Percentiles rank a stretch among this genome's conserved stretches.
Conservation (phyloP, 2,888 invertebrate genomes). For the Drosophila rubida region DNA sequence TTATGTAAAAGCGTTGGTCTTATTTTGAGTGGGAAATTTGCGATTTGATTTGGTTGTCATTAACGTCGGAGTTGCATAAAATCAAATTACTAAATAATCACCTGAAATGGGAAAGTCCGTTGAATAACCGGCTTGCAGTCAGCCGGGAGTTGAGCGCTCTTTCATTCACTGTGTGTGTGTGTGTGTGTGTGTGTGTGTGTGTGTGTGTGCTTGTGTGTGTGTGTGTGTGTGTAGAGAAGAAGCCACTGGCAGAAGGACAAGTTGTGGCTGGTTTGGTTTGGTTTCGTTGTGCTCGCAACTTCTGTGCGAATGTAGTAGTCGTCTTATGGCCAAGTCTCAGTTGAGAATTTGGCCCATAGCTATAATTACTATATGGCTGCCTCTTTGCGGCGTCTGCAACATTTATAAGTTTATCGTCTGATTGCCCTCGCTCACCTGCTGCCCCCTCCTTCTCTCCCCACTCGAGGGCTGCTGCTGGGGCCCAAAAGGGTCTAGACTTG, state of each 20-base stretch:
- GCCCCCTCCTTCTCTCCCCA: not conserved
- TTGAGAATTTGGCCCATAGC: slow-evolving; percentile 66
- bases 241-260: slow-evolving; percentile 17
- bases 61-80: slow-evolving; percentile 34
- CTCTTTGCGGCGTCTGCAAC: slow-evolving; percentile 76
- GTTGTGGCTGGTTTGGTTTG: slow-evolving; percentile 17
- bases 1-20: not conserved
- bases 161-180: too few relatives aligned
- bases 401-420: slow-evolving; percentile 79
- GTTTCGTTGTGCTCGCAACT: slow-evolving; percentile 6
- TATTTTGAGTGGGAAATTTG: slow-evolving; percentile 6
- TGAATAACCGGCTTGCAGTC: slow-evolving; percentile 49
- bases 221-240: slow-evolving; percentile 3
- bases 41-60: slow-evolving; percentile 36
- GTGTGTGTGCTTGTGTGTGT: too few relatives aligned
- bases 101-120: slow-evolving; percentile 40
- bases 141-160: slow-evolving; percentile 23
- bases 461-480: slow-evolving; percentile 16
- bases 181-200: too few relatives aligned
- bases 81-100: slow-evolving; percentile 52
- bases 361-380: slow-evolving; percentile 80
- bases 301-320: slow-evolving; percentile 24
- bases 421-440: slow-evolving; percentile 60
- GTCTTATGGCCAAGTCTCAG: slow-evolving; percentile 29
- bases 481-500: slow-evolving; percentile 34